phyloP scores from a whole-genome alignment of 2,888 invertebrate species.

The Aleiodes alternator region DNA sequence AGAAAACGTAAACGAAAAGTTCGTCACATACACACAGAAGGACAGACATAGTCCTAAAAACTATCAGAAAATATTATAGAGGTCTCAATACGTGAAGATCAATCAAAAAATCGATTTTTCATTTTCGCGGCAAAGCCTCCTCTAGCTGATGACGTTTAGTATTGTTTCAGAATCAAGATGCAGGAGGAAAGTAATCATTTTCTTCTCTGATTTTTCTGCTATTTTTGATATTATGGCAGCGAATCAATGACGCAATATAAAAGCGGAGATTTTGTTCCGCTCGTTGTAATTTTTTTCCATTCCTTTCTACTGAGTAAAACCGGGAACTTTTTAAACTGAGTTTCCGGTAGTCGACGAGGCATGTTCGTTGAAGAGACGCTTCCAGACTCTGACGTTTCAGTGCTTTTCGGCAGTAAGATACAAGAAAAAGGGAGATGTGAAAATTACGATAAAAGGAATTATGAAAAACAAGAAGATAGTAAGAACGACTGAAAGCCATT shows the following conservation, averaged over 20 bases:
- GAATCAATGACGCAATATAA: not conserved
- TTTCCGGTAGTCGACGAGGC: slow-evolving; percentile 1
- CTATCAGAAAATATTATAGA: too few relatives aligned
- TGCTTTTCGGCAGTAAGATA: not conserved
- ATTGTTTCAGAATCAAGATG: too few relatives aligned
- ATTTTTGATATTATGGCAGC: not conserved
- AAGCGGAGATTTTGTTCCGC: not conserved
- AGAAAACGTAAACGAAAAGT: too few relatives aligned
- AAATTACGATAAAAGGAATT: not conserved
- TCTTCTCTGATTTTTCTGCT: not conserved
- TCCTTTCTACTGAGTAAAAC: not conserved
- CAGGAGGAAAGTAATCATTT: too few relatives aligned
- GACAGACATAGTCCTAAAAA: too few relatives aligned
- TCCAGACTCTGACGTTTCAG: not conserved
- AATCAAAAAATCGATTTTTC: too few relatives aligned
- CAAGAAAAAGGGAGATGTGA: not conserved
- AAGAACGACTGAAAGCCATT: not conserved
- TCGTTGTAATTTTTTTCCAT: not conserved
- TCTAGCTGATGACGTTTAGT: too few relatives aligned
- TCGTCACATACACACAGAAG: too few relatives aligned
- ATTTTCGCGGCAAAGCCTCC: too few relatives aligned
- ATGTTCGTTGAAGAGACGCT: not conserved
- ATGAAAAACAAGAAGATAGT: not conserved
- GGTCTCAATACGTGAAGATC: too few relatives aligned
- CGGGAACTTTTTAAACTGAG: not conserved